Conservation (phyloP, 2,888 invertebrate species). For the Mayetiola destructor region DNA sequence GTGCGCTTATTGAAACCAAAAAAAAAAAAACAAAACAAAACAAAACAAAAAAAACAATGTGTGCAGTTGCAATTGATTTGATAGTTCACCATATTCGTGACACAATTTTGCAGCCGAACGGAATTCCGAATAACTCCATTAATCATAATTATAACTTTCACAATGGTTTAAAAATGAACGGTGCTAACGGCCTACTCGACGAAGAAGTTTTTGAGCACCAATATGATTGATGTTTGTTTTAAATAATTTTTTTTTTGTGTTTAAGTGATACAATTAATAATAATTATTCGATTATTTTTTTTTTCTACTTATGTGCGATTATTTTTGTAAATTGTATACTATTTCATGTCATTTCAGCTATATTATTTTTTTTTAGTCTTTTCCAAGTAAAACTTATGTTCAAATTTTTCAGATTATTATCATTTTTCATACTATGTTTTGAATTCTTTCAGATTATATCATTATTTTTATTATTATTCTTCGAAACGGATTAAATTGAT, state of each 20-base stretch:
- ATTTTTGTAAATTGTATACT: neutral
- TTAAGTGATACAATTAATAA: neutral
- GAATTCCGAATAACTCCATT: conserved; percentile 20
- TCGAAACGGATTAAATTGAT: too few relatives aligned
- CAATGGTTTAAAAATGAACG: neutral
- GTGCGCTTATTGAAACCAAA: neutral
- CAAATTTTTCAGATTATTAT: neutral
- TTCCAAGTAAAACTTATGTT: neutral
- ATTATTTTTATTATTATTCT: too few relatives aligned
- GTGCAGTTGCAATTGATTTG: conserved; percentile 98
- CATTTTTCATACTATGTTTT: neutral
- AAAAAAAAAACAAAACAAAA: neutral
- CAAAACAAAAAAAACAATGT: neutral
- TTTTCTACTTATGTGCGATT: neutral
- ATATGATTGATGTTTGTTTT: too few relatives aligned
- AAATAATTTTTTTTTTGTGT: neutral
- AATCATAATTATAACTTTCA: neutral
- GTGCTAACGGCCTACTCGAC: neutral
- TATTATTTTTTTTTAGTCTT: neutral
- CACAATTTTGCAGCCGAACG: conserved; percentile 53
- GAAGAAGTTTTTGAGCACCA: too few relatives aligned
- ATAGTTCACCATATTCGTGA: conserved; percentile 99
- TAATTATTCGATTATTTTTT: neutral
- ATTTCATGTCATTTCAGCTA: neutral
- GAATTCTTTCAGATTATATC: too few relatives aligned